Percentiles rank a stretch among this genome's conserved stretches.
Conservation (phyloP, 2,113 vertebrate species). For the Anseranas semipalmata region DNA sequence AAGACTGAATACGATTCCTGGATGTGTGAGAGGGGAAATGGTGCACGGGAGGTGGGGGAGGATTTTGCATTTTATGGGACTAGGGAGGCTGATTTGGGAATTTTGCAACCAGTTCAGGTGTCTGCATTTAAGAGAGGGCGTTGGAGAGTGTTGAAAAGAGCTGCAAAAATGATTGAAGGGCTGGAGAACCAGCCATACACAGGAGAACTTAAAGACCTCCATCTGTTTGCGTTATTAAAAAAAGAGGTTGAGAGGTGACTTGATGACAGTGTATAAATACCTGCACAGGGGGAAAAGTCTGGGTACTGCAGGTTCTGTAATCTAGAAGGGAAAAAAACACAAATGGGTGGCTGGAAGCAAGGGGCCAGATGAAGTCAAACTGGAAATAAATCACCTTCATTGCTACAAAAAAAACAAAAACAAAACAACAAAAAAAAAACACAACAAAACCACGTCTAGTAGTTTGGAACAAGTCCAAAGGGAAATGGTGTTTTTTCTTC, state of each 20-base stretch:
- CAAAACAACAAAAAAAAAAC: background rate
- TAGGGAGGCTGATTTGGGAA: background rate
- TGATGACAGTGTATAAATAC: slow-evolving; percentile 45
- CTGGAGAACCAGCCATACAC: background rate
- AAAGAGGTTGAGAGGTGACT: slow-evolving; percentile 32
- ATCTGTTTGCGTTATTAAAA: slow-evolving; percentile 49
- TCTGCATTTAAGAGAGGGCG: background rate
- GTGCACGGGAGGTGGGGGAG: background rate
- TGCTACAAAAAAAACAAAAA: background rate
- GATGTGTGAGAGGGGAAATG: background rate
- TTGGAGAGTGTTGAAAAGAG: slow-evolving; percentile 32
- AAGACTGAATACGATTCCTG: background rate
- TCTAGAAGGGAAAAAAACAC: background rate
- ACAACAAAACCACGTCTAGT: background rate
- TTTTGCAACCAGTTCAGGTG: slow-evolving; percentile 10
- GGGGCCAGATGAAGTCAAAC: background rate
- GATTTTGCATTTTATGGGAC: background rate
- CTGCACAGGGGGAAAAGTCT: background rate
- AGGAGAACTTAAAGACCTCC: slow-evolving; percentile 40
- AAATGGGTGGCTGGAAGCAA: background rate
- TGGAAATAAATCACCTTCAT: slow-evolving; percentile 13
- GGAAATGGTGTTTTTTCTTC: background rate
- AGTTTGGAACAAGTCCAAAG: slow-evolving; percentile 20
- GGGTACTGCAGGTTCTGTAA: background rate
- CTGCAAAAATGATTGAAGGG: slow-evolving; percentile 38